These are phyloP conservation scores for Ephydatia muelleri DNA, from an alignment of 37 sponge, comb jelly and placozoan species.

Conservation along the genomic window DNA sequence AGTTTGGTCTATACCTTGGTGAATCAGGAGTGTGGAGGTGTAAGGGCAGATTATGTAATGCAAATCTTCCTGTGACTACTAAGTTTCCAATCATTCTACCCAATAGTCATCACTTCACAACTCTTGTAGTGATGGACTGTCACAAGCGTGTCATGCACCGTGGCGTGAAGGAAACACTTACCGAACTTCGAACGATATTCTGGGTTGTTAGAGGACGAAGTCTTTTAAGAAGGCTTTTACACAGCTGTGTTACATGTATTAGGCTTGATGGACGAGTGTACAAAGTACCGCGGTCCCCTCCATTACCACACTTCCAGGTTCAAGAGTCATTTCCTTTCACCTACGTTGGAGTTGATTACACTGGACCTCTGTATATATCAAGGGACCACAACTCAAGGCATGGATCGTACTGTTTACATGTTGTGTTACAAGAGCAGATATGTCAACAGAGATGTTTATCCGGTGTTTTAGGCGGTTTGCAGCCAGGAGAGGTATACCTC, in stretches of 20 bases:
- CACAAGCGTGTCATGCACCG: conserved; percentile 18
- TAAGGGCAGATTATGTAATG: conserved; percentile 36
- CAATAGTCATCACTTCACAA: neutral
- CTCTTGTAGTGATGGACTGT: neutral
- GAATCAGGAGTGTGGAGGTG: conserved; percentile 11
- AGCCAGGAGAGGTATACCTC: too few species aligned
- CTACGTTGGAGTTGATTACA: too few species aligned
- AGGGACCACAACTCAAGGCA: too few species aligned
- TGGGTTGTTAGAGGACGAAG: conserved; percentile 36
- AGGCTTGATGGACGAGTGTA: too few species aligned
- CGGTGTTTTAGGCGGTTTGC: too few species aligned
- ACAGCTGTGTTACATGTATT: too few species aligned
- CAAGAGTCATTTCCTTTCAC: too few species aligned
- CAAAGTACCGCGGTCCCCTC: too few species aligned
- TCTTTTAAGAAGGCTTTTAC: too few species aligned
- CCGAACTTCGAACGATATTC: conserved; percentile 17
- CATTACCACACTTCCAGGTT: too few species aligned
- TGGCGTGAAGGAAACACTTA: conserved; percentile 18
- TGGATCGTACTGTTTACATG: conserved; percentile 30
- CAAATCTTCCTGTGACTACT: neutral
- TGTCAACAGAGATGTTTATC: conserved; percentile 18
- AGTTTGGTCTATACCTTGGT: conserved; percentile 11
- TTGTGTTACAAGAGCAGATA: conserved; percentile 30
- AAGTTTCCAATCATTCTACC: conserved; percentile 21
- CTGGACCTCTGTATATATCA: too few species aligned